Evolutionary conservation across 2,888 invertebrate genomes (phyloP).

Genomic region (Chironomus tentans): DNA sequence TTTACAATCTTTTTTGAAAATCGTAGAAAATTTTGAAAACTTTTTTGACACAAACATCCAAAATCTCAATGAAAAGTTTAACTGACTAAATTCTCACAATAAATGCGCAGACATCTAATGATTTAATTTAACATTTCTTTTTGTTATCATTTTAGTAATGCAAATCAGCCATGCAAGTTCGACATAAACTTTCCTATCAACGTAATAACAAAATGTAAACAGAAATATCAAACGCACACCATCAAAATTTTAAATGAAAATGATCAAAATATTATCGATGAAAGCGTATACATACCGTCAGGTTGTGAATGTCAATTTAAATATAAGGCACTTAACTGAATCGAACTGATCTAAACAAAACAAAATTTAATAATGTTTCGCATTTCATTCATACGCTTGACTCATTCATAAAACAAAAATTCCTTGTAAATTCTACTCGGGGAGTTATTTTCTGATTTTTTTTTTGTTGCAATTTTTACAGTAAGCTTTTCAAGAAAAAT

Average conservation of each 20-base stretch:
- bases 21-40: no score
- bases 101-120: no score
- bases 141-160: neutral
- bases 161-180: neutral
- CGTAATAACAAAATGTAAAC: neutral
- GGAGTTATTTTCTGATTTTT: neutral
- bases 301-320: constrained; percentile 13
- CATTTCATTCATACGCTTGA: neutral
- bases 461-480: neutral
- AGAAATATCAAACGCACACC: constrained; percentile 5
- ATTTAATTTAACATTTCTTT: neutral
- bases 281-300: neutral
- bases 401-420: no score
- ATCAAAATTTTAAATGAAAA: neutral
- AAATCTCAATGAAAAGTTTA: no score
- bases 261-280: neutral
- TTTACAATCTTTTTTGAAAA: no score
- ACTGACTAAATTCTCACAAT: no score
- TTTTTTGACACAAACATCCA: no score
- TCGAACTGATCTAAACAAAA: neutral
- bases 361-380: no score
- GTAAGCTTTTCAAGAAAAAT: no score
- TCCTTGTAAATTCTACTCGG: no score
- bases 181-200: neutral
- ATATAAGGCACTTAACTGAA: neutral